phyloP scores from a whole-genome alignment of 1,140 invertebrate species.

The Drosophila orena region DNA sequence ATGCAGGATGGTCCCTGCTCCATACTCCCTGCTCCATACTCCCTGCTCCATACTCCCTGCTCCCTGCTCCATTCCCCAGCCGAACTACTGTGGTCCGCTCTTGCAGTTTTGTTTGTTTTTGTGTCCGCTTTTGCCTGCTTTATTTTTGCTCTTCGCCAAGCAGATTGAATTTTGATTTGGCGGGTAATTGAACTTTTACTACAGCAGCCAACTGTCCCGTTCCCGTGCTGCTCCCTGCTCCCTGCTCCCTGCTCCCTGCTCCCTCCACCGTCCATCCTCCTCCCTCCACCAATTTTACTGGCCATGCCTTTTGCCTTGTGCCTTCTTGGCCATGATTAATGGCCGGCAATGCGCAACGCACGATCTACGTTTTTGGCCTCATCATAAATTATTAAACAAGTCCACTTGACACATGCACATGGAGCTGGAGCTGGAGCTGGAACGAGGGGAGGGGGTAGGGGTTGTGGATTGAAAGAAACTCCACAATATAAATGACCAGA shows the following conservation, averaged over 20 bases:
- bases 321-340: constrained; percentile 70
- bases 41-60: background rate
- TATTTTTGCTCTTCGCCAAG: constrained; percentile 54
- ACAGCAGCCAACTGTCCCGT: constrained; percentile 48
- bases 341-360: constrained; percentile 81
- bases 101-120: constrained; percentile 49
- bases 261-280: background rate
- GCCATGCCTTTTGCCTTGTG: constrained; percentile 20
- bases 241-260: background rate
- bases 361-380: constrained; percentile 82
- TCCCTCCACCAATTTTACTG: background rate
- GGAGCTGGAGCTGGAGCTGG: background rate
- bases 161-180: constrained; percentile 82
- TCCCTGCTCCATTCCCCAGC: background rate
- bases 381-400: constrained; percentile 83
- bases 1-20: constrained; percentile 10
- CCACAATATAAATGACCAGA: constrained; percentile 79
- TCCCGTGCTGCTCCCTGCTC: background rate
- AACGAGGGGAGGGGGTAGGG: too few relatives aligned
- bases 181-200: constrained; percentile 82
- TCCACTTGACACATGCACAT: constrained; percentile 80
- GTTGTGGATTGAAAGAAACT: constrained; percentile 31
- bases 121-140: constrained; percentile 22
- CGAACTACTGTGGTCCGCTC: constrained; percentile 58
- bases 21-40: constrained; percentile 8